phyloP scores from a whole-genome alignment of 2,113 vertebrate genomes.

The Coregonus clupeaformis region DNA sequence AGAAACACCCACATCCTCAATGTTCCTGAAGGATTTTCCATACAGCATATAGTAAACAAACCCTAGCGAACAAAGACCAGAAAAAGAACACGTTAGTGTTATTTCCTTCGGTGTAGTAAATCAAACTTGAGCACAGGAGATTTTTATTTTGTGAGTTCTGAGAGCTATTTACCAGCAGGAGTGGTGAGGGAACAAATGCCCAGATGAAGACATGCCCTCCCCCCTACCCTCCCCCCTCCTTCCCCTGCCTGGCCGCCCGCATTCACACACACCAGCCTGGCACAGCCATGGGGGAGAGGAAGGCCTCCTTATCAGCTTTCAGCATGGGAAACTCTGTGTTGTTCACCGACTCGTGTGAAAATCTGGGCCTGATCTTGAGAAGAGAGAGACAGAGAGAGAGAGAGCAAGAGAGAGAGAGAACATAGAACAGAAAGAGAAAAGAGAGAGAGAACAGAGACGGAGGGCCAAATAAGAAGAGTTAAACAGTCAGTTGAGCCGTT shows the following conservation, averaged over 20 bases:
- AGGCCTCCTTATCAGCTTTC: constrained; percentile 56
- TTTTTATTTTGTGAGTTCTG: constrained; percentile 45
- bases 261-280: constrained; percentile 5
- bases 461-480: constrained; percentile 36
- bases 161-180: constrained; percentile 55
- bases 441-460: neutral
- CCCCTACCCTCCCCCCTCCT: constrained; percentile 16
- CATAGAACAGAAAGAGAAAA: neutral
- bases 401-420: neutral
- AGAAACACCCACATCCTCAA: constrained; percentile 72
- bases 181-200: constrained; percentile 57
- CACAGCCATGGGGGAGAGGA: constrained; percentile 39
- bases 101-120: constrained; percentile 72
- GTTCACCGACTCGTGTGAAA: constrained; percentile 55
- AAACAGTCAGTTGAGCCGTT: constrained; percentile 33
- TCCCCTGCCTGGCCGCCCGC: neutral
- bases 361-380: constrained; percentile 40
- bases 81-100: constrained; percentile 57
- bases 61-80: constrained; percentile 50
- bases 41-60: constrained; percentile 76
- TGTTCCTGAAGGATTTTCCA: constrained; percentile 75
- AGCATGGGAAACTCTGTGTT: constrained; percentile 55
- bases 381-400: constrained; percentile 19
- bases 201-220: constrained; percentile 34
- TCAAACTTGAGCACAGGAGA: constrained; percentile 55